Evolutionary conservation across 2,113 vertebrate genomes (phyloP).

Genomic region (Lepisosteus oculatus): DNA sequence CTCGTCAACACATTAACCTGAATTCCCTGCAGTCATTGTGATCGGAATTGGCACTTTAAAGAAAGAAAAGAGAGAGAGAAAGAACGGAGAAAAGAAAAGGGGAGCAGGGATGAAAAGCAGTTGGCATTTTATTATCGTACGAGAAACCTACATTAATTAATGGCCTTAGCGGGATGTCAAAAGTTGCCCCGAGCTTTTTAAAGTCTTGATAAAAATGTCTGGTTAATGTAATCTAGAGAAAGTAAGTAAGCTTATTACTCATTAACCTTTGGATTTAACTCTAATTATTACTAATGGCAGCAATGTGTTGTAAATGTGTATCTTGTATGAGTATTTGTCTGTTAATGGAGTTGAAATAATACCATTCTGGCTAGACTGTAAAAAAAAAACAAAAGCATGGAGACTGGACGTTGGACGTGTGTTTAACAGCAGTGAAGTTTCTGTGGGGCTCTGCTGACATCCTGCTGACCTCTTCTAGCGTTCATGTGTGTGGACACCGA

Average conservation of each 20-base stretch:
- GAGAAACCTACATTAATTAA: slow-evolving; percentile 79
- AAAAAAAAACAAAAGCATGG: too few species aligned
- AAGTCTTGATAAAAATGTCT: slow-evolving; percentile 54
- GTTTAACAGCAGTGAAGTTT: too few species aligned
- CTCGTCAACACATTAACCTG: slow-evolving; percentile 99
- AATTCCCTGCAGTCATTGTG: slow-evolving; percentile 92
- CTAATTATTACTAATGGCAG: slow-evolving; percentile 8
- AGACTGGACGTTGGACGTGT: too few species aligned
- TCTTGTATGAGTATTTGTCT: neutral
- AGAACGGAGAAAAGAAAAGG: neutral
- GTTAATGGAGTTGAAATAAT: too few species aligned
- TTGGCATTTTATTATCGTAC: slow-evolving; percentile 76
- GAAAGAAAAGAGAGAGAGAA: slow-evolving; percentile 58
- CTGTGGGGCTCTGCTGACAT: too few species aligned
- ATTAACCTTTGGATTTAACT: slow-evolving; percentile 28
- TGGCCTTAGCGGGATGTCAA: slow-evolving; percentile 63
- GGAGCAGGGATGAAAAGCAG: slow-evolving; percentile 59
- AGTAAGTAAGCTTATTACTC: slow-evolving; percentile 23
- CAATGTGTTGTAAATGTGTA: slow-evolving; percentile 8
- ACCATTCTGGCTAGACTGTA: too few species aligned
- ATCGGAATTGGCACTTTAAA: slow-evolving; percentile 64
- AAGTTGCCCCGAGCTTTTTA: slow-evolving; percentile 60
- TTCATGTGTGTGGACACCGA: too few species aligned
- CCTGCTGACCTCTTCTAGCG: too few species aligned
- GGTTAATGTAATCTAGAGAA: slow-evolving; percentile 26